These are phyloP conservation scores for Abscondita cerata DNA, from an alignment of 2,888 invertebrate species.

Conservation along the genomic window DNA sequence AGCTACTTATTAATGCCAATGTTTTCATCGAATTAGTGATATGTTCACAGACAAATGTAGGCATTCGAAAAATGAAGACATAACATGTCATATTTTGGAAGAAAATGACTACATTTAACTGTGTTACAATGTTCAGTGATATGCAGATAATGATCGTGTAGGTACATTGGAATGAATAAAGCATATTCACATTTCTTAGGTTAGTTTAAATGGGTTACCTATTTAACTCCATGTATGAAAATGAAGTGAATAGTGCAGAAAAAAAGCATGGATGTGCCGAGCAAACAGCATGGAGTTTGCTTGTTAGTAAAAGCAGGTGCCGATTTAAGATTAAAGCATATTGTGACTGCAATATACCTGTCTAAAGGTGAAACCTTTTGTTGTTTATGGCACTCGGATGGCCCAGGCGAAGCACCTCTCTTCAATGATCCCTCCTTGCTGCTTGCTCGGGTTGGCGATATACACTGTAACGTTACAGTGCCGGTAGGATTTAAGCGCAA, in stretches of 20 bases:
- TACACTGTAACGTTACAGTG: conserved; percentile 56
- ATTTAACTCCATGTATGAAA: conserved; percentile 11
- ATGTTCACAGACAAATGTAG: too few relatives aligned
- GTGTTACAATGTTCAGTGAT: too few relatives aligned
- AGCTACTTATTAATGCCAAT: neutral
- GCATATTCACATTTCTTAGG: neutral
- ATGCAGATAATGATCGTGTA: too few relatives aligned
- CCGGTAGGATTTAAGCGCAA: conserved; percentile 56
- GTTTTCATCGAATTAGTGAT: too few relatives aligned
- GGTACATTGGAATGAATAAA: too few relatives aligned
- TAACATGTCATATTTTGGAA: too few relatives aligned
- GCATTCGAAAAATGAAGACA: too few relatives aligned
- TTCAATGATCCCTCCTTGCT: conserved; percentile 61
- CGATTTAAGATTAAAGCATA: conserved; percentile 16
- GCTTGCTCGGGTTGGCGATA: conserved; percentile 59
- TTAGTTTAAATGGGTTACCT: conserved; percentile 16
- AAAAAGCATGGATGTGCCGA: conserved; percentile 48
- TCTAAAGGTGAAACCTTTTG: conserved; percentile 58
- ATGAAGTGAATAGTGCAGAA: conserved; percentile 26
- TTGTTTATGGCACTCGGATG: conserved; percentile 56
- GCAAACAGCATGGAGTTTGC: conserved; percentile 59
- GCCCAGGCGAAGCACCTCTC: conserved; percentile 56
- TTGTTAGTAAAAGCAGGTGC: conserved; percentile 41
- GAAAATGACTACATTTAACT: too few relatives aligned
- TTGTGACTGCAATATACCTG: conserved; percentile 50